Evolutionary conservation across 2,888 invertebrate species (phyloP).

Genomic region (Cephus rjabovi): DNA sequence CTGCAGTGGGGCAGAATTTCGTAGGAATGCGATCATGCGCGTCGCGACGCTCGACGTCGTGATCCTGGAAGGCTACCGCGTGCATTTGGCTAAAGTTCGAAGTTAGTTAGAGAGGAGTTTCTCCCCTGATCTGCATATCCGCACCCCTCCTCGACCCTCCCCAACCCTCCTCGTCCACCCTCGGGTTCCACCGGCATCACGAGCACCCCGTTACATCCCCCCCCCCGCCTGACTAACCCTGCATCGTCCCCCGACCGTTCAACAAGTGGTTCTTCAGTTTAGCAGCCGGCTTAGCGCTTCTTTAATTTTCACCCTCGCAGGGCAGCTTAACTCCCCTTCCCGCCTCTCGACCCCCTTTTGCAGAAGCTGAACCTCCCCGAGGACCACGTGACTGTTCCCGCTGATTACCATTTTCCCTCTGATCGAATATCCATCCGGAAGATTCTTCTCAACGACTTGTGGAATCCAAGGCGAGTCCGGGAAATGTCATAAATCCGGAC

Average conservation of each 20-base stretch:
- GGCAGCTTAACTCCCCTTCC: slow-evolving; percentile 11
- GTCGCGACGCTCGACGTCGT: neutral
- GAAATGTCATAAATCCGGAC: neutral
- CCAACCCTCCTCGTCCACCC: slow-evolving; percentile 6
- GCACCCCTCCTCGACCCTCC: slow-evolving; percentile 31
- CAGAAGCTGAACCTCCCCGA: neutral
- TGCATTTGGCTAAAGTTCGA: slow-evolving; percentile 59
- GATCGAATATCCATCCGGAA: no score
- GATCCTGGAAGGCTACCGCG: slow-evolving; percentile 32
- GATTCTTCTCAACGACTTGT: neutral
- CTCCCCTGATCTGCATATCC: slow-evolving; percentile 63
- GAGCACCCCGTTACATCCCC: slow-evolving; percentile 16
- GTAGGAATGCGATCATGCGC: neutral
- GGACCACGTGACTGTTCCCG: slow-evolving; percentile 5
- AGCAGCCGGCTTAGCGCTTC: slow-evolving; percentile 65
- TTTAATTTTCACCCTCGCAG: slow-evolving; percentile 57
- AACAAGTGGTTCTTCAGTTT: slow-evolving; percentile 67
- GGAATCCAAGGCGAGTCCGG: neutral
- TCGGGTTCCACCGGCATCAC: slow-evolving; percentile 25
- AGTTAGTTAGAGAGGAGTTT: slow-evolving; percentile 62
- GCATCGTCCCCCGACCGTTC: slow-evolving; percentile 49
- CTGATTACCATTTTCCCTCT: neutral
- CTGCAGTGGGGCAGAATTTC: neutral
- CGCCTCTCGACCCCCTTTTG: neutral
- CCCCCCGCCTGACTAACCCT: slow-evolving; percentile 24